phyloP scores from a whole-genome alignment of 1,140 invertebrate species.

The Cheumatopsyche charites region DNA sequence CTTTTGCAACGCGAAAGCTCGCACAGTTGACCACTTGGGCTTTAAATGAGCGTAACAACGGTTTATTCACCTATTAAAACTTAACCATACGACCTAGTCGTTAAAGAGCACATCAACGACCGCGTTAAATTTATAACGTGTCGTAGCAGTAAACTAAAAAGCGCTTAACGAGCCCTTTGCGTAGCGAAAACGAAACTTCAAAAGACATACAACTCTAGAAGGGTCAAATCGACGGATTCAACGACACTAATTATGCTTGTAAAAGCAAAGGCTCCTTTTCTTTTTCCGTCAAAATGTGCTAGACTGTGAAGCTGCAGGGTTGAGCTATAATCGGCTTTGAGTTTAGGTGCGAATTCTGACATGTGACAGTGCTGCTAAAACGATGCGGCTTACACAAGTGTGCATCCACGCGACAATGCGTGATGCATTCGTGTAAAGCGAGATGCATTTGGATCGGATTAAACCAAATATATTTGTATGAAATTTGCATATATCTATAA shows the following conservation, averaged over 20 bases:
- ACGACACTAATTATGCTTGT: background rate
- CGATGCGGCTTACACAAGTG: constrained; percentile 2
- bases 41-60: no score
- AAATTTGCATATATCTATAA: no score
- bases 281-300: background rate
- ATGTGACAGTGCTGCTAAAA: constrained; percentile 18
- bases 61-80: no score
- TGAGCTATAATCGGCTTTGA: constrained; percentile 22
- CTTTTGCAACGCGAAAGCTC: no score
- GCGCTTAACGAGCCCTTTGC: no score
- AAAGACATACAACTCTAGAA: background rate
- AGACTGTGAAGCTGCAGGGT: background rate
- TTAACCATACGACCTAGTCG: no score
- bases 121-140: no score
- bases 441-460: background rate
- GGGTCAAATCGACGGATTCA: background rate
- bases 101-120: no score
- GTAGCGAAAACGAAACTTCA: background rate
- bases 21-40: no score
- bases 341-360: constrained; percentile 12
- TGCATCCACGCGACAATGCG: background rate
- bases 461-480: no score
- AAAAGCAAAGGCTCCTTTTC: background rate
- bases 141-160: no score
- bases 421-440: background rate